A percentile compares a stretch with the other conserved stretches of the same genome.
Conservation (phyloP, 2,888 invertebrate genomes). For the Ashinkailepas kermadecensis region DNA sequence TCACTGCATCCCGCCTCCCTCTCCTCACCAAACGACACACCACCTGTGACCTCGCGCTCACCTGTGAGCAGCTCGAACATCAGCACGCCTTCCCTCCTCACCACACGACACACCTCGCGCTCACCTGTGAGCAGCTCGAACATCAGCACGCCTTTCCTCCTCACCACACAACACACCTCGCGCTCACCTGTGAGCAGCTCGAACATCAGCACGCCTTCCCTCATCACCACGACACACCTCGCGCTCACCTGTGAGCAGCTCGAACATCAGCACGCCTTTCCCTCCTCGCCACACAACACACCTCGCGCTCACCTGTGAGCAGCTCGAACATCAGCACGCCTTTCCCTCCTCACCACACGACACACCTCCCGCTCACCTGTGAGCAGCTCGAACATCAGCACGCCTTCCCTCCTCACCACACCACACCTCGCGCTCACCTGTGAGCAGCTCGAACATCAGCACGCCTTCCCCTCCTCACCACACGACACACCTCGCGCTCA, state of each 20-base stretch:
- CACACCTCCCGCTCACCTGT: slow-evolving; percentile 64
- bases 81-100: no score
- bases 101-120: no score
- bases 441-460: slow-evolving; percentile 94
- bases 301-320: slow-evolving; percentile 65
- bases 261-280: slow-evolving; percentile 99
- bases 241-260: slow-evolving; percentile 72
- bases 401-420: no score
- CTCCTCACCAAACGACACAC: no score
- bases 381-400: slow-evolving; percentile 95
- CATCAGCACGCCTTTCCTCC: slow-evolving; percentile 99
- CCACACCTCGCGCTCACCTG: slow-evolving; percentile 59
- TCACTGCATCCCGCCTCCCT: no score
- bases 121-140: slow-evolving; percentile 88
- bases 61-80: slow-evolving; percentile 97
- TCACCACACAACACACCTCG: no score
- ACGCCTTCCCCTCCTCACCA: no score
- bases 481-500: no score
- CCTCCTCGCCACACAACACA: no score
- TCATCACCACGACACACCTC: no score
- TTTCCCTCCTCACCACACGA: no score
- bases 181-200: slow-evolving; percentile 78
- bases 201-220: slow-evolving; percentile 98
- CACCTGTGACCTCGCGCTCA: slow-evolving; percentile 38
- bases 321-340: slow-evolving; percentile 98